Evolutionary conservation across 37 sponge, comb jelly and placozoan genomes (phyloP), one percentile per base, ranked within the genome.

Genomic region (Cliona cf. orientalis): DNA sequence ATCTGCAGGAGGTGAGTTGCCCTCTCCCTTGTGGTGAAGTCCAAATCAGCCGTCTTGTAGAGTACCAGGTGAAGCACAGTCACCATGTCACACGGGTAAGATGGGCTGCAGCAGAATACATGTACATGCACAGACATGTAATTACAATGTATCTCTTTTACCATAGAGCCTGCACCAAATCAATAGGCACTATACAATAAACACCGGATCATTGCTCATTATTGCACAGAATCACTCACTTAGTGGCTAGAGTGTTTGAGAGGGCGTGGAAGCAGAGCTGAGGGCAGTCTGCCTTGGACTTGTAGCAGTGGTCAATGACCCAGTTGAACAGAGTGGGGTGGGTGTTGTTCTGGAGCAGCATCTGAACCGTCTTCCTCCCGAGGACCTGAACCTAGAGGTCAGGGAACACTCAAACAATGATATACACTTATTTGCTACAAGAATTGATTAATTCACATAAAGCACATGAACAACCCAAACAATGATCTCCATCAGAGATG

Each of bases 191-290:
- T 32, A 33, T 37, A 67, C 40, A 67, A 49, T 49, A 19, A 49
- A 17, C 55, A 49, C 17, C 17, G 55, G 17, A 49, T 49, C 17
- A 19, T 19, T 17, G 17, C 11, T 49, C 17, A 17, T 17, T 19
- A 49, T 49, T 49, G n/a, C n/a, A n/a, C n/a, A n/a, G n/a, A n/a
- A 22, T 9, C 36, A 62, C 91, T 67, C 42, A 91, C 96, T 42
- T 88, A n/a, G 65, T 38, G 42, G 74, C 76, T 7, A 95, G 74
- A 9, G 82, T 80, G 58, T 72, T 85, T 36, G 90, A 80, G 53
- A 97, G 81, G 23, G 97, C 97, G 74, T 86, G 90, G 71, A 94
- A 97, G 71, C 84, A 91, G 14, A 91, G 91, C 61, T 78, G 81
- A 29, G 90, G 82, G 73, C 82, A 75, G 55, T 59, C 23, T 23